phyloP scores from a whole-genome alignment of 2,888 invertebrate genomes.

The Bhutanitis thaidina region DNA sequence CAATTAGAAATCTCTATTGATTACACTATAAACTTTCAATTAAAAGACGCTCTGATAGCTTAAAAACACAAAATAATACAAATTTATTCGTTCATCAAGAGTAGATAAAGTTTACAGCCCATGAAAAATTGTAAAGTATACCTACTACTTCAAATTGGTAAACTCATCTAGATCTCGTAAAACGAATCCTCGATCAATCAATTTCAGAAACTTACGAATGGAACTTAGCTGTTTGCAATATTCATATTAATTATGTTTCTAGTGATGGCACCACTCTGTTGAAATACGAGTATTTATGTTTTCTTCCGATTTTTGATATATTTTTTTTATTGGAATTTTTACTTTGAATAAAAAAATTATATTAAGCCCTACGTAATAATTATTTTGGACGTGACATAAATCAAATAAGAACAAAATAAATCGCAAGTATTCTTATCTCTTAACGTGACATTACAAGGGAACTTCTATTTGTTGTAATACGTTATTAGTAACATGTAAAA shows the following conservation, averaged over 20 bases:
- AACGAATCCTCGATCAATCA: conserved; percentile 17
- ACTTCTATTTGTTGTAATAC: no score
- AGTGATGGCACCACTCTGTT: neutral
- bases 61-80: conserved; percentile 7
- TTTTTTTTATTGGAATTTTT: no score
- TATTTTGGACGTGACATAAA: no score
- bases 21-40: neutral
- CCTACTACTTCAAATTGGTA: conserved; percentile 22
- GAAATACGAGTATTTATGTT: no score
- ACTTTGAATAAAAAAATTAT: no score
- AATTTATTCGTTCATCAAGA: conserved; percentile 16
- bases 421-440: no score
- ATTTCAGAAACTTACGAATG: conserved; percentile 7
- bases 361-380: no score
- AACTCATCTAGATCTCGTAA: conserved; percentile 22
- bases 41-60: conserved; percentile 7
- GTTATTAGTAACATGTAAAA: no score
- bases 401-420: no score
- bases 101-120: conserved; percentile 18
- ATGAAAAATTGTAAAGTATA: conserved; percentile 22
- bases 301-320: no score
- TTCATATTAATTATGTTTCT: conserved; percentile 10
- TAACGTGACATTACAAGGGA: no score
- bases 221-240: conserved; percentile 5
- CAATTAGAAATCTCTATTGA: conserved; percentile 2